These are phyloP conservation scores for Polydrusus tereticollis DNA, from an alignment of 2,888 invertebrate species.

Conservation along the genomic window DNA sequence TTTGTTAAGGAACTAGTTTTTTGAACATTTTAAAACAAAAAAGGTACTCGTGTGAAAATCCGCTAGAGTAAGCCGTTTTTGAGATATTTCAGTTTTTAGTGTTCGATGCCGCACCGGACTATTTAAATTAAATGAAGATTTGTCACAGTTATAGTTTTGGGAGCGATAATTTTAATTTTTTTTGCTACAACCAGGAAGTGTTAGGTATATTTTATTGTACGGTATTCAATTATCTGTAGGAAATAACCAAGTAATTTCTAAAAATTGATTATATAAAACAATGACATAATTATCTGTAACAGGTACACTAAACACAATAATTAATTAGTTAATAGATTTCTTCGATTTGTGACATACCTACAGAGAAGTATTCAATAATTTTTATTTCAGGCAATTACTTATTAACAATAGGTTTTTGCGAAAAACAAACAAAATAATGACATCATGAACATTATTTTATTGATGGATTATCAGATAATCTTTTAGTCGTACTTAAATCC, in stretches of 20 bases:
- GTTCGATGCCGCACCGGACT: no score
- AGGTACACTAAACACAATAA: not conserved
- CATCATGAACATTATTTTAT: not conserved
- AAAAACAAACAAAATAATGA: slow-evolving; percentile 12
- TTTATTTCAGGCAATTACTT: slow-evolving; percentile 1
- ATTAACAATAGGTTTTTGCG: slow-evolving; percentile 6
- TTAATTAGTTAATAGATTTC: not conserved
- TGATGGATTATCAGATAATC: slow-evolving; percentile 16
- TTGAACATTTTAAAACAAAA: no score
- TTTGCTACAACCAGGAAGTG: not conserved
- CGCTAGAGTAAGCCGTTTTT: no score
- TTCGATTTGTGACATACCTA: not conserved
- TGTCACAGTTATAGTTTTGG: no score
- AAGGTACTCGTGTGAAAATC: no score
- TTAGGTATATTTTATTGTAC: not conserved
- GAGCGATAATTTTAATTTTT: no score
- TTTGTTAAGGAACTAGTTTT: no score
- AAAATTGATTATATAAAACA: not conserved
- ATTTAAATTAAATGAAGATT: no score
- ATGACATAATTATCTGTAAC: slow-evolving; percentile 7
- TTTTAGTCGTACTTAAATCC: slow-evolving; percentile 6
- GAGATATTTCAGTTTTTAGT: no score
- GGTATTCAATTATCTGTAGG: not conserved
- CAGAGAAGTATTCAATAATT: not conserved
- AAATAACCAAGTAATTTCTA: not conserved